phyloP scores from a whole-genome alignment of 2,797 vertebrate genomes.

The Carcharodon carcharias region DNA sequence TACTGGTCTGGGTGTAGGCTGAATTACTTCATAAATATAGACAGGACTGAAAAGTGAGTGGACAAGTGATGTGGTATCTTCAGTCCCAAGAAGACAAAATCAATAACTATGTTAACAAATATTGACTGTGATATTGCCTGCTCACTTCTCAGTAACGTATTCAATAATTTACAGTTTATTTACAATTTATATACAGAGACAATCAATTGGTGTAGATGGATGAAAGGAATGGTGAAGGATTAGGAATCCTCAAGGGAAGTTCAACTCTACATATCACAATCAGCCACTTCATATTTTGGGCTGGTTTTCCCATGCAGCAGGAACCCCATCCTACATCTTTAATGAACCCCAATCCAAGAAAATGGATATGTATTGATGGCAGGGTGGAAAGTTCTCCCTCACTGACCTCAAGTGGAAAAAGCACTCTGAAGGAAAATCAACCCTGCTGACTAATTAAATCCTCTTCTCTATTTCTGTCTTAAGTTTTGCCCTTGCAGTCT shows the following conservation, averaged over 20 bases:
- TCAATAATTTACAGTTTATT: not conserved
- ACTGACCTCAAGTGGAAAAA: not conserved
- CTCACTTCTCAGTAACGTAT: not conserved
- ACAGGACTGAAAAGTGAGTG: not conserved
- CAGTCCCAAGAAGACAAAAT: not conserved
- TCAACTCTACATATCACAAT: not conserved
- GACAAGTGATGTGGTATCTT: not conserved
- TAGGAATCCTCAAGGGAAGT: not conserved
- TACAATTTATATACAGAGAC: not conserved
- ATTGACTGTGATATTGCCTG: not conserved
- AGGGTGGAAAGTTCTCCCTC: not conserved
- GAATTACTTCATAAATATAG: not conserved
- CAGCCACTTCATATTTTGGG: not conserved
- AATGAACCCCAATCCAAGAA: not conserved
- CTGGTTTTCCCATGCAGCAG: not conserved
- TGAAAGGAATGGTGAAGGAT: not conserved
- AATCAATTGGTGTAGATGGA: not conserved
- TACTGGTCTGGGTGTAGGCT: not conserved
- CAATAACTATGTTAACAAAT: slow-evolving; percentile 1
- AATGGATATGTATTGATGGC: not conserved
- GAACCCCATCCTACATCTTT: not conserved
- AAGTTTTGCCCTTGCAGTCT: not conserved
- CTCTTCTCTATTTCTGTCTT: not conserved
- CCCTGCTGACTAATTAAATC: not conserved
- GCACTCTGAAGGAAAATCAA: not conserved